Base-by-base conservation (phyloP, 1,140 invertebrate species). In the Saccostrea cuccullata region DNA sequence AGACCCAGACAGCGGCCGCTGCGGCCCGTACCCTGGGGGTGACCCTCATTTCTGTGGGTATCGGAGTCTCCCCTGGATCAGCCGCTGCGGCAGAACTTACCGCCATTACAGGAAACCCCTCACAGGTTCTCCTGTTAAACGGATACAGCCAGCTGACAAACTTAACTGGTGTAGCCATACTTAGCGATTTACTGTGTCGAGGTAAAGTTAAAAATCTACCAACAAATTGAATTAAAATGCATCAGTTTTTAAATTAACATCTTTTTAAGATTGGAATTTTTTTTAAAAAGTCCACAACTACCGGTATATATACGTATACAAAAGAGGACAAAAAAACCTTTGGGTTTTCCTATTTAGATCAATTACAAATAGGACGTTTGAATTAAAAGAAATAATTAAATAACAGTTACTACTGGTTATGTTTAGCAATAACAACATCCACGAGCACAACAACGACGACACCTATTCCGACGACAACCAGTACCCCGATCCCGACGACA, bases 401-500 rank as follows among this genome's bases (percentile, higher is more conserved):
- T 36, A 36, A 36, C 30, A 36, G 30, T 36, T 36, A 36, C 30
- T 36, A 36, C 30, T 36, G 30, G 30, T 36, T 36, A 12, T 47
- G 17, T 20, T 86, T 73, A 77, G 70, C 70, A 30, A 55, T 82
- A 17, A 82, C 56, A 15, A 87, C 70, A 26, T 82, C 86, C 17
- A 77, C 86, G 23, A 87, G 64, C 26, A 55, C 70, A 40, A 87
- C 86, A 23, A 85, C 84, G n/a, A 64, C 84, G 11, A 26, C 58
- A 5, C 55, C 84, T 12, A 30, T 58, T 0, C 26, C 84, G 40
- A 30, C 84, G 11, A 67, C 84, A n/a, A 58, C 84, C 6, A 64
- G 56, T 20, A 26, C 84, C 1, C 13, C 84, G 17, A 30, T 55
- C 17, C 55, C 84, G 36, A 60, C 84, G 0, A 85, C 58, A 23